A percentile compares a stretch with the other conserved stretches of the same genome.
These are phyloP conservation scores for Drosophila prolongata DNA, from an alignment of 2,888 invertebrate species.

Conservation along the genomic window DNA sequence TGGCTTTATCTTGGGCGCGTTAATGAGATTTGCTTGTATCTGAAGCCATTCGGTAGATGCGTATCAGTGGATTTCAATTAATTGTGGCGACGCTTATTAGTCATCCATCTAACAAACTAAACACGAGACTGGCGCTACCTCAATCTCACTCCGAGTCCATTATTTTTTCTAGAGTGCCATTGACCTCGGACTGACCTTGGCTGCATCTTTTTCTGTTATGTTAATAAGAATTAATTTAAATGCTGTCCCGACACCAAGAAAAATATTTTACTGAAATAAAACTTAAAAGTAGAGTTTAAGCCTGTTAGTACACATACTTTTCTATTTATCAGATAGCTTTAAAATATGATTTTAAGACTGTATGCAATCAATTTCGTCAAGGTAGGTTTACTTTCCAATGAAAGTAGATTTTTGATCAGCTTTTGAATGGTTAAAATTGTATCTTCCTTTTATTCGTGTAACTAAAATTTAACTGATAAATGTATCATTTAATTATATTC, in stretches of 20 bases:
- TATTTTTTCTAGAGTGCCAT: constrained; percentile 56
- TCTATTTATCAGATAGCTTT: no score
- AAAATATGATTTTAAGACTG: no score
- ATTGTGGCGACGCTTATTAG: constrained; percentile 83
- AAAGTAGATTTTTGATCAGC: no score
- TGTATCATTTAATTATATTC: not conserved
- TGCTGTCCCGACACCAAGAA: constrained; percentile 24
- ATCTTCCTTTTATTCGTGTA: no score
- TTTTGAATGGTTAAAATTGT: no score
- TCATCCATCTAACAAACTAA: constrained; percentile 83
- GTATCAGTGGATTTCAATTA: constrained; percentile 82
- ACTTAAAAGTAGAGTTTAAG: no score
- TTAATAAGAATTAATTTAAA: constrained; percentile 61
- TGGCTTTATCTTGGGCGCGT: constrained; percentile 80
- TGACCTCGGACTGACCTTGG: constrained; percentile 73
- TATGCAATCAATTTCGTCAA: no score
- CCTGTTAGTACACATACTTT: no score
- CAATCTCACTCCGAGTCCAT: constrained; percentile 21
- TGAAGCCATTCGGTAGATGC: constrained; percentile 83
- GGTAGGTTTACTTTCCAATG: no score
- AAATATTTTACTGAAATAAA: constrained; percentile 15
- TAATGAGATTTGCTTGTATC: constrained; percentile 85
- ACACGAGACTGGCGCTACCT: constrained; percentile 57
- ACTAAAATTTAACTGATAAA: no score
- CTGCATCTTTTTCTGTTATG: constrained; percentile 26